Evolutionary conservation across 1,140 invertebrate genomes (phyloP).

Genomic region (Microplitis mediator): DNA sequence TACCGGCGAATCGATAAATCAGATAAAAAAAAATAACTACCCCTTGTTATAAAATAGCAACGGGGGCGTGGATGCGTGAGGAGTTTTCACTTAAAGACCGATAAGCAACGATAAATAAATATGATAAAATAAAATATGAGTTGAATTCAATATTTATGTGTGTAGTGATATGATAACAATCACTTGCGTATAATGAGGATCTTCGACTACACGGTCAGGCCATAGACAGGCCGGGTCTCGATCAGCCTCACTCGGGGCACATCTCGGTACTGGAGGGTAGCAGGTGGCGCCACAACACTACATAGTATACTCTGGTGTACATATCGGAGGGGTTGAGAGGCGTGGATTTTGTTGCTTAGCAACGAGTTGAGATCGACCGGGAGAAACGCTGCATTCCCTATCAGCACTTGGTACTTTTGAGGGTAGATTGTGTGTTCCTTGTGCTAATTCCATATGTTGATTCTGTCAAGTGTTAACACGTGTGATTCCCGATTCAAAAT

Average conservation of each 20-base stretch:
- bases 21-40: no score
- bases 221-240: conserved; percentile 31
- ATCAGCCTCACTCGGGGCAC: conserved; percentile 51
- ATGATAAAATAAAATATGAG: no score
- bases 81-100: no score
- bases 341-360: conserved; percentile 58
- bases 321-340: conserved; percentile 31
- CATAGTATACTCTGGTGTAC: background rate
- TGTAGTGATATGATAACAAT: background rate
- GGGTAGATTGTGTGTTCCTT: conserved; percentile 15
- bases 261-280: conserved; percentile 52
- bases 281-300: conserved; percentile 46
- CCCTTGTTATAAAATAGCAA: no score
- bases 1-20: no score
- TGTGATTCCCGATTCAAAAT: background rate
- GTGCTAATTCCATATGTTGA: conserved; percentile 3
- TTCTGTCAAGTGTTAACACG: conserved; percentile 6
- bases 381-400: conserved; percentile 31
- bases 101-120: no score
- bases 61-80: no score
- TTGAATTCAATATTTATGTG: background rate
- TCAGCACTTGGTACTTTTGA: conserved; percentile 21
- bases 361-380: conserved; percentile 60
- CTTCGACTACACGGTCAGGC: background rate
- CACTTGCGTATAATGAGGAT: background rate